phyloP scores from a whole-genome alignment of 1,140 invertebrate genomes.

The Brachionus asplanchnoidis region DNA sequence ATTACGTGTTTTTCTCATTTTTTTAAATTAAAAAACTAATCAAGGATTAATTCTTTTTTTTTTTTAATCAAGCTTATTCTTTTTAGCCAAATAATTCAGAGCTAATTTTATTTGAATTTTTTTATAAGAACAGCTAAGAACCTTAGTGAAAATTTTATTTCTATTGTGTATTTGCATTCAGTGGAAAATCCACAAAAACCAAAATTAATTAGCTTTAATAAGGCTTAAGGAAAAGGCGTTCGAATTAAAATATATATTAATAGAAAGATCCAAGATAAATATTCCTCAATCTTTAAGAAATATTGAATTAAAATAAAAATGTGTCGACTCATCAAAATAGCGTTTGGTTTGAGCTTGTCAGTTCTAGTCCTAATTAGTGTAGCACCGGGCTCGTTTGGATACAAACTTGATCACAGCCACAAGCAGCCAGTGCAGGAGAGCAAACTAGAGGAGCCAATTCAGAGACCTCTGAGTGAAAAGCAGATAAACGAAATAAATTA shows the following conservation, averaged over 20 bases:
- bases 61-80: neutral
- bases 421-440: neutral
- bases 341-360: neutral
- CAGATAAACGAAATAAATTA: constrained; percentile 28
- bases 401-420: neutral
- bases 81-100: neutral
- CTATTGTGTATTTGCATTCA: neutral
- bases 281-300: neutral
- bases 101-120: neutral
- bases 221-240: neutral
- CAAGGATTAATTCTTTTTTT: neutral
- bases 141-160: neutral
- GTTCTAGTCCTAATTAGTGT: neutral
- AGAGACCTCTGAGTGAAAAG: neutral
- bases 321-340: neutral
- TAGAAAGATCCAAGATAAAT: neutral
- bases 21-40: neutral
- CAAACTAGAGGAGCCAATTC: neutral
- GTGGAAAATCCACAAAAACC: neutral
- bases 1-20: neutral
- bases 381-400: neutral
- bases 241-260: neutral
- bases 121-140: neutral
- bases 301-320: neutral
- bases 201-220: constrained; percentile 1